Base-by-base conservation (phyloP, 37 sponge, comb jelly and placozoan species). In the Halisarca cf. caerulea region DNA sequence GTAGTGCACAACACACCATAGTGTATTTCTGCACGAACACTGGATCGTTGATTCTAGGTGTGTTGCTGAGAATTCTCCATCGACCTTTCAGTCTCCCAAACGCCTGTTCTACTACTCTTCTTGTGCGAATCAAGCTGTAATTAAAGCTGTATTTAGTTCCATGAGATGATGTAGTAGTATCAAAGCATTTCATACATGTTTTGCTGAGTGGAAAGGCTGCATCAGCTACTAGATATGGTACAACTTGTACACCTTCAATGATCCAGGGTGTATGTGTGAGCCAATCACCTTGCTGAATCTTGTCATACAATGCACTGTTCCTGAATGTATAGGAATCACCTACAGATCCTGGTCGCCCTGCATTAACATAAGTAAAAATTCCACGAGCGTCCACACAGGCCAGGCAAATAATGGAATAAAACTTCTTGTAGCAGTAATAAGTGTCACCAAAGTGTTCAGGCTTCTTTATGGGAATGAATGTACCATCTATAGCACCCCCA, bases 41-140 rank as follows among this genome's bases (percentile, higher is more conserved):
- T 23, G 75, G 84, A 42, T 84, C 84, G 0, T 71, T 70, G 0
- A 71, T 2, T 11, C 14, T 44, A 28, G 59, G 54, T 30, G 15
- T 51, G 41, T 57, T 39, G 71, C 41, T 58, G 57, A 84, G 30
- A 6, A 84, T 37, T 36, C 72, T 84, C 73, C 59, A 80, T 3
- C 59, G 75, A 33, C 74, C 73, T 58, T 84, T 84, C 36, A 70
- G 21, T 34, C 84, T 6, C 43, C 75, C 84, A 71, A 53, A 84
- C 21, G 84, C 75, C 21, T 84, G 84, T 27, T 70, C 84, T 21
- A 84, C 84, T 21, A 84, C 73, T 27, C 74, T 70, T 14, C 84
- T 14, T 66, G 84, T 70, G 2, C 73, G 33, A 25, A 70, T 70
- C 14, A 84, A 18, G 24, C 53, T 68, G 51, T 84, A 71, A 28